These are phyloP conservation scores for Apodemia hepburni DNA, from an alignment of 2,888 invertebrate species.

Conservation along the genomic window DNA sequence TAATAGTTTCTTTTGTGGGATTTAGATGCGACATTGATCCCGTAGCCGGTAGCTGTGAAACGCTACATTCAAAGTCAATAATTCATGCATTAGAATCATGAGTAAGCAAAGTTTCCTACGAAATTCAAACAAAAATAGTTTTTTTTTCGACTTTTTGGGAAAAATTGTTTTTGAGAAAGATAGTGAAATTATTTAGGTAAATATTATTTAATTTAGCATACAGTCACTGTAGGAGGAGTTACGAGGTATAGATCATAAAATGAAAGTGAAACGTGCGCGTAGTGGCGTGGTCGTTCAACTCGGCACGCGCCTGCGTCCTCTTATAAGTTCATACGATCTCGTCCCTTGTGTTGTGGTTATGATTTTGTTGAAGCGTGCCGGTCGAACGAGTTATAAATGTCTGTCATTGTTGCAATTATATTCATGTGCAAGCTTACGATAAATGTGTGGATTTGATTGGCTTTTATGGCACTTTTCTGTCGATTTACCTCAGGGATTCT, in stretches of 20 bases:
- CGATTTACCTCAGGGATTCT: neutral
- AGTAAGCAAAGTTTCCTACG: too few relatives aligned
- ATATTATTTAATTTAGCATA: conserved; percentile 36
- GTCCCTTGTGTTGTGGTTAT: conserved; percentile 44
- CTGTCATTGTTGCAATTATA: conserved; percentile 24
- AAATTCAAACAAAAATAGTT: too few relatives aligned
- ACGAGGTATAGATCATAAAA: conserved; percentile 30
- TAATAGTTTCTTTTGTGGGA: too few relatives aligned
- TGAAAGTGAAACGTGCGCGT: conserved; percentile 73
- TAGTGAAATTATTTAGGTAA: conserved; percentile 18
- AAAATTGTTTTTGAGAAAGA: neutral
- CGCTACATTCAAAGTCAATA: too few relatives aligned
- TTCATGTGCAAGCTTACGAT: conserved; percentile 4
- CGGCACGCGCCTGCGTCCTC: conserved; percentile 73
- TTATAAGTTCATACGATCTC: conserved; percentile 42
- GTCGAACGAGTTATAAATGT: conserved; percentile 24
- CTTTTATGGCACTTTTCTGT: neutral
- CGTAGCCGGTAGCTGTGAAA: too few relatives aligned
- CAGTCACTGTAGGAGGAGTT: conserved; percentile 48
- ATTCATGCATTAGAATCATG: too few relatives aligned
- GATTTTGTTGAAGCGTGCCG: conserved; percentile 39
- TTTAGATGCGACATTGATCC: too few relatives aligned
- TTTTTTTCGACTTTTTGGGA: neutral
- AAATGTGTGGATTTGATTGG: neutral
- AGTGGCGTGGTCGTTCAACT: conserved; percentile 73